Percentiles rank a stretch among this genome's conserved stretches.
Evolutionary conservation across 2,888 invertebrate species (phyloP).

Genomic region (Hesperia comma): DNA sequence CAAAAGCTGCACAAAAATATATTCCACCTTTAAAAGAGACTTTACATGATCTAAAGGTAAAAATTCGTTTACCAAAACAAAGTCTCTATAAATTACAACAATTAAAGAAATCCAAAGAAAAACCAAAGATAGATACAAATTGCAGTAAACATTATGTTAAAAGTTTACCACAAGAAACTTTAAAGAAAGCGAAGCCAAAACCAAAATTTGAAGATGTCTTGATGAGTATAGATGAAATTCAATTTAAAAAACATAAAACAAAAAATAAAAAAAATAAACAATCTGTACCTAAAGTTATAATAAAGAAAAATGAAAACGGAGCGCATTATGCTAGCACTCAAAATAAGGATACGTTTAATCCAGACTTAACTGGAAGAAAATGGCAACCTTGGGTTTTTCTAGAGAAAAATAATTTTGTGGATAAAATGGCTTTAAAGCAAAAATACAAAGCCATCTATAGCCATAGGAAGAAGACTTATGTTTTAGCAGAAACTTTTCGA

Average conservation of each 20-base stretch:
- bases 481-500: constrained; percentile 70
- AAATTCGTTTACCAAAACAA: constrained; percentile 73
- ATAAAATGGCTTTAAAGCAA: constrained; percentile 73
- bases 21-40: constrained; percentile 76
- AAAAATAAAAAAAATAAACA: constrained; percentile 68
- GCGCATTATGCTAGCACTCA: constrained; percentile 77
- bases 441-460: constrained; percentile 71
- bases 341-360: constrained; percentile 60
- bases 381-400: constrained; percentile 82
- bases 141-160: constrained; percentile 50
- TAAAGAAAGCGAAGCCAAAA: constrained; percentile 75
- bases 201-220: constrained; percentile 82
- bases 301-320: constrained; percentile 76
- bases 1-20: constrained; percentile 81
- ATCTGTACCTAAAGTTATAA: constrained; percentile 76
- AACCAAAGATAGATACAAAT: constrained; percentile 55
- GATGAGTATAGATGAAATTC: constrained; percentile 79
- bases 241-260: constrained; percentile 72
- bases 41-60: constrained; percentile 71
- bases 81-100: constrained; percentile 73
- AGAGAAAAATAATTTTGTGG: constrained; percentile 73
- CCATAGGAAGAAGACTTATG: constrained; percentile 68
- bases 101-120: constrained; percentile 69
- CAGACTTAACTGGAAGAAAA: constrained; percentile 77
- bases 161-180: constrained; percentile 49